Base-by-base conservation (phyloP, 2,888 invertebrate species). In the Eustalomyia histrio region DNA sequence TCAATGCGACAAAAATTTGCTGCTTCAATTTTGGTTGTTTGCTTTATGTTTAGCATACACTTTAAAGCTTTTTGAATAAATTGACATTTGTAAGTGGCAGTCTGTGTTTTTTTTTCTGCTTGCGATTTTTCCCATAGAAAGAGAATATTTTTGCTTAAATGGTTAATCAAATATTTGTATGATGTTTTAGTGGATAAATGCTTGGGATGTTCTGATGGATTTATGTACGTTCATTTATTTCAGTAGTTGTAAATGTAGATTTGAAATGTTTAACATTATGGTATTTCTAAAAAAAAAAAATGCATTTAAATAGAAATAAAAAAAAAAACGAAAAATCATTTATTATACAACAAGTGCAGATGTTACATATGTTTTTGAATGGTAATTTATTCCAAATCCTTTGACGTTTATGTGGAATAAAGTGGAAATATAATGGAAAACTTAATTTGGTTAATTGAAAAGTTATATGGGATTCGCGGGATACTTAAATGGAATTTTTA, bases 141-240 rank as follows among this genome's bases (percentile, higher is more conserved):
- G 43, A 47, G 16, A 14, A 47, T 17, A 24, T 55, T 47, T 73
- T 55, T 74, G 29, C 61, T 61, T 6, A 74, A 75, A 79, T 65
- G 64, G 74, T 79, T 79, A 71, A 79, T 69, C 69, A 79, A 79
- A 75, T 79, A 75, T 79, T 75, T 69, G 74, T 69, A 24, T 47
- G 52, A 65, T 55, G 65, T 64, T 79, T 79, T 64, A 69, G 69
- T 47, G 75, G 64, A 74, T 68, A 57, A 57, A 73, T 79, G 73
- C 18, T 35, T 64, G 67, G 12, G 79, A 50, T 61, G 47, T 61
- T 57, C 16, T 63, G 29, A 73, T 18, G 73, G 57, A 58, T 50
- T 71, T 67, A n/a, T 35, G 16, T 57, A n/a, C 64, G 47, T 55
- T 12, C 53, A 52, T 58, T 4, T 18, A 43, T 60, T 39, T 39